A percentile compares a stretch with the other conserved stretches of the same genome.
These are phyloP conservation scores for Hirtodrosophila cameraria DNA, from an alignment of 2,888 invertebrate species.

Conservation along the genomic window DNA sequence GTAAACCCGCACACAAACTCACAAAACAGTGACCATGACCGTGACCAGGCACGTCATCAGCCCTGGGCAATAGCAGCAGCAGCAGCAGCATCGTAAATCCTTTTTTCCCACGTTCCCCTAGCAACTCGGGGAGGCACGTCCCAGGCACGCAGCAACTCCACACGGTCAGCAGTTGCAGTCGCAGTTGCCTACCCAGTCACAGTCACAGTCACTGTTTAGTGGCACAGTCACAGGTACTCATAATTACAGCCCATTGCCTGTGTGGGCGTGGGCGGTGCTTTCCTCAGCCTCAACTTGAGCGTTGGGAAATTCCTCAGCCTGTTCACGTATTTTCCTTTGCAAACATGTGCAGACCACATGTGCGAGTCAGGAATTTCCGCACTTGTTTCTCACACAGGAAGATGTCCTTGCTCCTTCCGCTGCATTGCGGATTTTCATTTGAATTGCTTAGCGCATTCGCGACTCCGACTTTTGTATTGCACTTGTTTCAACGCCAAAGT, in stretches of 20 bases:
- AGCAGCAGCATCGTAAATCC: constrained; percentile 65
- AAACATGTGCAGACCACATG: constrained; percentile 73
- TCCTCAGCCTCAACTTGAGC: constrained; percentile 19
- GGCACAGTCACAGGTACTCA: constrained; percentile 36
- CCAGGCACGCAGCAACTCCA: constrained; percentile 26
- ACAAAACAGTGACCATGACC: constrained; percentile 40
- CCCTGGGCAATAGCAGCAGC: constrained; percentile 20
- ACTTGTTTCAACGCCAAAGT: constrained; percentile 51
- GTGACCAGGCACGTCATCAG: constrained; percentile 66
- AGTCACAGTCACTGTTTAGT: neutral
- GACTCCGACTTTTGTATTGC: constrained; percentile 52
- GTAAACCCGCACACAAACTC: constrained; percentile 50
- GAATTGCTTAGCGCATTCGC: constrained; percentile 39
- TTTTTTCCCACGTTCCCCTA: constrained; percentile 74
- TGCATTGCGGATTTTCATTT: constrained; percentile 57
- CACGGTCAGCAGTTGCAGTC: constrained; percentile 4
- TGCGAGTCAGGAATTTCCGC: constrained; percentile 67
- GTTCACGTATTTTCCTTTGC: constrained; percentile 26
- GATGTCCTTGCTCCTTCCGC: constrained; percentile 56
- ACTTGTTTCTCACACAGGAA: constrained; percentile 54
- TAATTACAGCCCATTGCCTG: constrained; percentile 17
- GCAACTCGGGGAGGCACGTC: constrained; percentile 49
- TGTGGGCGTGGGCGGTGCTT: constrained; percentile 45
- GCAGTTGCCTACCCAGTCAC: constrained; percentile 7
- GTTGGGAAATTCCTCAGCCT: constrained; percentile 60